These are phyloP conservation scores for Turritopsis dohrnii DNA, from an alignment of 30 jellyfish, hydroid and myxozoan genomes.

Conservation along the genomic window DNA sequence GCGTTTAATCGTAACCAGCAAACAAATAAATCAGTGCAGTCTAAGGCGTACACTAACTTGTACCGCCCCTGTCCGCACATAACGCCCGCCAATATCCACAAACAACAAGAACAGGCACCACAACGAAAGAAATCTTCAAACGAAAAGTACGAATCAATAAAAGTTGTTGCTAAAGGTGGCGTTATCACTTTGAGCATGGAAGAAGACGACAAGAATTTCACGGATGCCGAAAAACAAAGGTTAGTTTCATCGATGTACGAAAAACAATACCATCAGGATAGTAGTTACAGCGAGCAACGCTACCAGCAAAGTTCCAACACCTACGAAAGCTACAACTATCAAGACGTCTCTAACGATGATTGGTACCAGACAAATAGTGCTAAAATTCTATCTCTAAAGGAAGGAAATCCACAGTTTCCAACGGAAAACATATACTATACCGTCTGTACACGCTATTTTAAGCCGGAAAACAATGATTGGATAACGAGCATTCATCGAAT, in stretches of 20 bases:
- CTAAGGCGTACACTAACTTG: slow-evolving; percentile 4
- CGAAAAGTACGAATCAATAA: slow-evolving; percentile 33
- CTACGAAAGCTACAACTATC: neutral
- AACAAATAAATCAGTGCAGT: neutral
- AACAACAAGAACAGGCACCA: neutral
- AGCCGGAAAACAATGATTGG: slow-evolving; percentile 74
- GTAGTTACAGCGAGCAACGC: neutral
- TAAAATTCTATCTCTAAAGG: neutral
- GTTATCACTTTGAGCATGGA: slow-evolving; percentile 67
- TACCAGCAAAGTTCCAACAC: neutral
- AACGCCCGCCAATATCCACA: neutral
- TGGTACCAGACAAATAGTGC: slow-evolving; percentile 7
- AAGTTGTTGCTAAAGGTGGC: slow-evolving; percentile 61
- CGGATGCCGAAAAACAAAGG: slow-evolving; percentile 1
- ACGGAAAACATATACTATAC: slow-evolving; percentile 59
- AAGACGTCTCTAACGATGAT: neutral
- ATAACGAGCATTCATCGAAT: slow-evolving; percentile 68
- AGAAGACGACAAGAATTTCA: slow-evolving; percentile 29
- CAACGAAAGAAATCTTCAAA: neutral
- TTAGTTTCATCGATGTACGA: neutral
- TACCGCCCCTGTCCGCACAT: neutral
- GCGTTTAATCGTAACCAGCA: neutral
- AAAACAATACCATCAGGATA: neutral
- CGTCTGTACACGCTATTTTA: slow-evolving; percentile 71
- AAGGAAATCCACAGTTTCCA: neutral